Base-by-base conservation (phyloP, 2,888 invertebrate genomes). In the Sinohyriopsis cumingii region DNA sequence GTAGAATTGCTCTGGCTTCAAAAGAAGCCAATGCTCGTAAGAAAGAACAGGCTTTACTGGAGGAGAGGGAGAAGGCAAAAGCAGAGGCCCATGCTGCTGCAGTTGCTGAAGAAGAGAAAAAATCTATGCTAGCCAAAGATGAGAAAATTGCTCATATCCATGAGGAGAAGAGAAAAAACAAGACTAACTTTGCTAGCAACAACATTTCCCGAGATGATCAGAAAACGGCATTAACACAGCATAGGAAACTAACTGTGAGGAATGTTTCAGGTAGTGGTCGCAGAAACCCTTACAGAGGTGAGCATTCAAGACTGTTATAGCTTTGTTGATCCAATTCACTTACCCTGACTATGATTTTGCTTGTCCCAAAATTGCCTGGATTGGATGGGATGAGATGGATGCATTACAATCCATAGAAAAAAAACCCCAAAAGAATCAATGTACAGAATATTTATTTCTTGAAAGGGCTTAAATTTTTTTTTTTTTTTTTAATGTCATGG, bases 1-100 rank as follows among this genome's bases (percentile, higher is more conserved):
- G 86, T 19, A 76, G 82, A 60, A 80, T 82, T n/a, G 86, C 84
- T 19, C 69, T 86, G 33, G 84, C 79, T 53, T 84, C 86, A 54
- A 33, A 33, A 33, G 33, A 33, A 33, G 33, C 33, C 33, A 33
- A 33, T 33, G 73, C 78, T 22, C 69, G 64, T 6, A 66, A 64
- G n/a, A 67, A 20, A 25, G 25, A 61, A 55, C 55, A 33, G 33
- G 33, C 33, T 33, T 33, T 33, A 28, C 65, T 33, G 19, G 63
- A 18, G 69, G 63, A 45, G 55, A 55, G 20, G 56, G 68, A 59
- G n/a, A 54, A 55, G 45, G 45, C 45, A 15, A 45, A 45, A 45
- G 12, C 45, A 12, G 45, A 45, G 45, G 45, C 45, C 15, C 45
- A 45, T 45, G 45, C 45, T 45, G 45, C 45, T 15, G 20, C 25